These are phyloP conservation scores for Mastigias papua DNA, from an alignment of 30 jellyfish, hydroid and myxozoan genomes.

Conservation along the genomic window DNA sequence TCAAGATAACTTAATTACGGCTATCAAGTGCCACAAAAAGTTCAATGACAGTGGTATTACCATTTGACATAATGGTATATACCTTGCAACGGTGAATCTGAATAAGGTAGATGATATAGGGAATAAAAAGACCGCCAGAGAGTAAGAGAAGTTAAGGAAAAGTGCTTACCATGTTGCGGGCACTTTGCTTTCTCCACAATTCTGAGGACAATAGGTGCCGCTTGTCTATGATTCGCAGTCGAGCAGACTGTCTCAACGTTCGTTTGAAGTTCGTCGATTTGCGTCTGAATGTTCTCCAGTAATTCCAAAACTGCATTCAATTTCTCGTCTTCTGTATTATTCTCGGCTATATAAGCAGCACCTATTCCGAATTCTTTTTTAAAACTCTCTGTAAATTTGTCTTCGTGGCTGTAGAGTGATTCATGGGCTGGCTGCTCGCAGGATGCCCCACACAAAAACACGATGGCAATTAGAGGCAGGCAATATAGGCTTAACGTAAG, in stretches of 20 bases:
- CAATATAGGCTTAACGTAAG: background rate
- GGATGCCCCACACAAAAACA: background rate
- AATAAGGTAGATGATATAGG: no score
- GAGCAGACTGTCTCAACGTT: slow-evolving; percentile 28
- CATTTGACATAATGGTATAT: no score
- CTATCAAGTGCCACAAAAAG: no score
- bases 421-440: background rate
- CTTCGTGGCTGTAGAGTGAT: background rate
- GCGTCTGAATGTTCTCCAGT: slow-evolving; percentile 30
- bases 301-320: slow-evolving; percentile 7
- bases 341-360: background rate
- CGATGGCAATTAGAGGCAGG: background rate
- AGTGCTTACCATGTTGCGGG: slow-evolving; percentile 5
- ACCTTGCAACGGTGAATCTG: no score
- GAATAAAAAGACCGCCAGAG: no score
- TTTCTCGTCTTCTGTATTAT: slow-evolving; percentile 4
- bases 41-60: no score
- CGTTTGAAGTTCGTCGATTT: slow-evolving; percentile 3
- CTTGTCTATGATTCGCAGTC: background rate
- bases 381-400: background rate
- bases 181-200: slow-evolving; percentile 29
- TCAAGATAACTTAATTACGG: no score
- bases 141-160: background rate
- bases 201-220: slow-evolving; percentile 1
- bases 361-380: background rate